Conservation (phyloP, 2,888 invertebrate species). For the Tipula vernalis region DNA sequence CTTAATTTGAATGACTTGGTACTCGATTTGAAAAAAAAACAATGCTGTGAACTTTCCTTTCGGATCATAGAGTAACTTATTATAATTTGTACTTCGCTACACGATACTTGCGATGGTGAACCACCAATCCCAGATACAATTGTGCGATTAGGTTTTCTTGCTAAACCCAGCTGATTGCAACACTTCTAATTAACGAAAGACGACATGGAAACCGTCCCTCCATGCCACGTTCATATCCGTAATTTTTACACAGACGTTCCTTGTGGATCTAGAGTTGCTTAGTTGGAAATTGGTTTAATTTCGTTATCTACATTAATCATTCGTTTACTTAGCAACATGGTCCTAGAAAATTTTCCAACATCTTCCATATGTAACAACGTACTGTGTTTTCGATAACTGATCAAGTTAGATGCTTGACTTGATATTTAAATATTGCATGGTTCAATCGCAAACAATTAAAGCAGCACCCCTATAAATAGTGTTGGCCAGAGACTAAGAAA, state of each 20-base stretch:
- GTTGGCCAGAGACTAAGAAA: not conserved
- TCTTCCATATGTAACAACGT: too few species aligned
- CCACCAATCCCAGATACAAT: not conserved
- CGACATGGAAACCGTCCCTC: not conserved
- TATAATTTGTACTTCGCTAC: not conserved
- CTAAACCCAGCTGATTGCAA: not conserved
- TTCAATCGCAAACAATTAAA: not conserved
- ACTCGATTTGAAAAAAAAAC: not conserved
- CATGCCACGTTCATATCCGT: not conserved
- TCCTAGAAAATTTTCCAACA: not conserved
- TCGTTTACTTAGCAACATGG: not conserved
- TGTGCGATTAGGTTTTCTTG: not conserved
- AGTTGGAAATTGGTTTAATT: too few species aligned
- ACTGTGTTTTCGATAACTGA: not conserved
- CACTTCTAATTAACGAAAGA: not conserved
- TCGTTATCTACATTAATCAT: too few species aligned
- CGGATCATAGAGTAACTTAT: not conserved
- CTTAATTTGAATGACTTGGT: not conserved
- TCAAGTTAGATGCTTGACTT: not conserved
- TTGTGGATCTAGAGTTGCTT: too few species aligned
- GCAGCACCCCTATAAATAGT: not conserved
- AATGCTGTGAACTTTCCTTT: not conserved
- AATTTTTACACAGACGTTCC: not conserved
- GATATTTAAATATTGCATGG: not conserved
- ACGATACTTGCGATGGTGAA: not conserved